Evolutionary conservation across 2,113 vertebrate species (phyloP), one percentile per base, ranked within the genome.

Genomic region (Noctilio leporinus): DNA sequence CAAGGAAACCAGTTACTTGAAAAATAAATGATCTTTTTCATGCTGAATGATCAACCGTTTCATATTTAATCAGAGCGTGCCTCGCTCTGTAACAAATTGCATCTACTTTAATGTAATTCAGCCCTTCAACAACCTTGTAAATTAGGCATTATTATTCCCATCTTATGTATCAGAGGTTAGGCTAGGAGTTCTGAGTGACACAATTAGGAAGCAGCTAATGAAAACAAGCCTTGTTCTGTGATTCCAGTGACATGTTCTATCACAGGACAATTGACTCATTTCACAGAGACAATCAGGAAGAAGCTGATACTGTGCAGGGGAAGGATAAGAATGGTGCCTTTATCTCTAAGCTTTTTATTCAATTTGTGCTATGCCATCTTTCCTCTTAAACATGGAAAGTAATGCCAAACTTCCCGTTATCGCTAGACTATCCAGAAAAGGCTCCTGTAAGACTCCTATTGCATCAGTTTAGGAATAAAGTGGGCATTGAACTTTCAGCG

Each of bases 1-100:
- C 86, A 65, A 89, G 59, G 75, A 83, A 33, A 89, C 35, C 4
- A 28, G 9, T 40, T 51, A 57, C 38, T 76, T 85, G 28, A 83
- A 93, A 93, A 81, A 84, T 35, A 62, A 92, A 75, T 80, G n/a
- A 43, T n/a, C 45, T 78, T 93, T 80, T 76, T 75, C 45, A 70
- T 5, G 9, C 2, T 40, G 33, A 81, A 59, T 88, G 64, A 91
- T 64, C 82, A 73, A 28, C 24, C 38, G 57, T 45, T 91, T 55
- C n/a, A 26, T 69, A 49, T 64, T 86, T 91, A 88, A 28, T 88
- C 28, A 67, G 65, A 19, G 8, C 8, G 4, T 43, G 4, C 6
- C 55, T 38, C n/a, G 1, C 7, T 30, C 49, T 78, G 75, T 72
- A 51, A 73, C 10, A 47, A n/a, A 20, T 8, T 75, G 33, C 78